phyloP scores from a whole-genome alignment of 2,797 vertebrate genomes.

The Varecia variegata region DNA sequence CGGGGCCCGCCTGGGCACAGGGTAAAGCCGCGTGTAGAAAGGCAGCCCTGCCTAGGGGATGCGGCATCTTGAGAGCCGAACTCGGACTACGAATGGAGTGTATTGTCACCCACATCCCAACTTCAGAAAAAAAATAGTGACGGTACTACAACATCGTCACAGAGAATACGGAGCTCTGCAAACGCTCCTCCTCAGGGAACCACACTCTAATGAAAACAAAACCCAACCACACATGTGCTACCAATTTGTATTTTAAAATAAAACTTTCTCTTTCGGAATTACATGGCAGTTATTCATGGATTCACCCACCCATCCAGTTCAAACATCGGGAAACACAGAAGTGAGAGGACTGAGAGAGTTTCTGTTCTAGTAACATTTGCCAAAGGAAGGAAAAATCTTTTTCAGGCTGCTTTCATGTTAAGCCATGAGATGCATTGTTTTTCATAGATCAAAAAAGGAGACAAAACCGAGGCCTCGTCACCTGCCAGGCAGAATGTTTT shows the following conservation, averaged over 20 bases:
- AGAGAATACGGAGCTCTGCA: background rate
- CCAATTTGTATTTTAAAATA: background rate
- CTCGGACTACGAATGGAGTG: accelerated
- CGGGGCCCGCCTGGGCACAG: accelerated
- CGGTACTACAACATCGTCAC: accelerated
- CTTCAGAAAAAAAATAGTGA: accelerated
- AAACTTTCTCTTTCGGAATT: background rate
- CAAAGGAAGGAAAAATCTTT: background rate
- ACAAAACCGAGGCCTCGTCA: accelerated
- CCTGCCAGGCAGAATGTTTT: background rate
- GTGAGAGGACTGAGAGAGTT: background rate
- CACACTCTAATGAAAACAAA: background rate
- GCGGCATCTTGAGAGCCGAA: accelerated
- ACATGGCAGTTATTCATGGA: accelerated
- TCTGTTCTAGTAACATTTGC: background rate
- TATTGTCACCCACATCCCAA: accelerated
- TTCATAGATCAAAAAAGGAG: background rate
- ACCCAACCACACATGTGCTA: accelerated
- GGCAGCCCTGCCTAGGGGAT: too few species aligned
- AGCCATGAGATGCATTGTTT: background rate
- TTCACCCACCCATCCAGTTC: too few species aligned
- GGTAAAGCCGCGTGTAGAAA: accelerated
- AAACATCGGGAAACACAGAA: background rate
- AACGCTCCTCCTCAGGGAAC: background rate
- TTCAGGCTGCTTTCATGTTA: background rate